Evolutionary conservation across 2,888 invertebrate species (phyloP).

Genomic region (Cerastis rubricosa): DNA sequence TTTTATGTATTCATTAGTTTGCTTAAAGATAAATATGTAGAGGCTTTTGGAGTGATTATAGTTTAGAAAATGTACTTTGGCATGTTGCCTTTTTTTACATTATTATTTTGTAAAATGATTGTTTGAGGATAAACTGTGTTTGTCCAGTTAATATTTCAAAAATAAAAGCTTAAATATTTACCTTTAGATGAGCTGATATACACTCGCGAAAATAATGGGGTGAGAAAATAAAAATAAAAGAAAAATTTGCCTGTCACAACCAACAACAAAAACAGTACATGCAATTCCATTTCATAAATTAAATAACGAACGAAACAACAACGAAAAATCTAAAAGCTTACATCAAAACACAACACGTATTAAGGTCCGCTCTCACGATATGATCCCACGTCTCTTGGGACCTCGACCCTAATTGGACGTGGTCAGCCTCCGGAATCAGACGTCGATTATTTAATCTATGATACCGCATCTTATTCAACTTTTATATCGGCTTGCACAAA

Average conservation of each 20-base stretch:
- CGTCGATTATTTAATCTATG: slow-evolving; percentile 84
- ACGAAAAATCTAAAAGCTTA: slow-evolving; percentile 61
- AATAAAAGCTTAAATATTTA: not conserved
- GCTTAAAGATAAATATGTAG: slow-evolving; percentile 47
- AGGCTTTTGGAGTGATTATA: slow-evolving; percentile 25
- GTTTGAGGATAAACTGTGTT: not conserved
- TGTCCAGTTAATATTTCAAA: not conserved
- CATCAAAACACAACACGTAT: slow-evolving; percentile 63
- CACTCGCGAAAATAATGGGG: not conserved
- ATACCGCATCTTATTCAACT: slow-evolving; percentile 73
- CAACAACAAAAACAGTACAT: slow-evolving; percentile 22
- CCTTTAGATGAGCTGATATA: not conserved
- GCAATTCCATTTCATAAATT: slow-evolving; percentile 53
- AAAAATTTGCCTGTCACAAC: not conserved
- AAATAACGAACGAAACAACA: slow-evolving; percentile 55
- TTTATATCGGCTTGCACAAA: slow-evolving; percentile 66
- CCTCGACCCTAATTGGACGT: slow-evolving; percentile 86
- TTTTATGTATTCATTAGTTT: slow-evolving; percentile 67
- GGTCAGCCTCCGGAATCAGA: slow-evolving; percentile 83
- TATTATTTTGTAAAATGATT: not conserved
- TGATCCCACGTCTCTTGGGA: slow-evolving; percentile 79
- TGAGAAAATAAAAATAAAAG: not conserved
- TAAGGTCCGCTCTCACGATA: slow-evolving; percentile 70
- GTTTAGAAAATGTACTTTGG: not conserved
- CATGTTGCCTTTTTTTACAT: not conserved